Conservation (phyloP, 2,113 vertebrate species). For the Ursus arctos region DNA sequence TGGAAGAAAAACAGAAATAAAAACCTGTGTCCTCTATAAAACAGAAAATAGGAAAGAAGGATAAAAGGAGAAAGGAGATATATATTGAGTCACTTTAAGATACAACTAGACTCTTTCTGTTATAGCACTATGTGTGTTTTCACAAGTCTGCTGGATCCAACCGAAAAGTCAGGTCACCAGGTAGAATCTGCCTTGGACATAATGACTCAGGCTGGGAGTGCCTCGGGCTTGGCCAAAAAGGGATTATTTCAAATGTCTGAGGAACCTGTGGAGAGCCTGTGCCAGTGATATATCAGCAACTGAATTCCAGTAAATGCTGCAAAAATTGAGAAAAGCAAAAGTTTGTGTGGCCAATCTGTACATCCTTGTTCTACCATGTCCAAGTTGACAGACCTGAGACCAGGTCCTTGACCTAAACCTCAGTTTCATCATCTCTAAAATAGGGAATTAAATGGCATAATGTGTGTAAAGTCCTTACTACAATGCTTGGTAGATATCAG, state of each 20-base stretch:
- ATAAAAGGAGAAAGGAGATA: neutral
- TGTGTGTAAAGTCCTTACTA: neutral
- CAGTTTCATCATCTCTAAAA: neutral
- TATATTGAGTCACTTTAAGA: neutral
- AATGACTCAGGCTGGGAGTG: neutral
- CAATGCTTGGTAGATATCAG: neutral
- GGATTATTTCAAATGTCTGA: neutral
- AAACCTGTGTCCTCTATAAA: neutral
- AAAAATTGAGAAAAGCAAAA: slow-evolving; percentile 32
- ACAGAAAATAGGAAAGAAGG: neutral
- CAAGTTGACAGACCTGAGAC: neutral
- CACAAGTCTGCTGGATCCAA: neutral
- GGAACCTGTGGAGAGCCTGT: neutral
- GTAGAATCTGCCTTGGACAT: neutral
- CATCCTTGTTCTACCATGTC: neutral
- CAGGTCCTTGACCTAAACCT: neutral
- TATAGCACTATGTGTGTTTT: neutral
- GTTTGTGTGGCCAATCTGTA: neutral
- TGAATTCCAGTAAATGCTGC: neutral
- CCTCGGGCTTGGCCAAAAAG: neutral
- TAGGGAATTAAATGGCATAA: neutral
- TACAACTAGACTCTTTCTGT: neutral
- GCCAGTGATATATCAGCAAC: neutral
- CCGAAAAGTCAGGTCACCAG: neutral
- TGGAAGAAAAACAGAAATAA: neutral